Percentiles rank a stretch among this genome's conserved stretches.
These are phyloP conservation scores for Lithosia quadra DNA, from an alignment of 2,888 invertebrate species.

Conservation along the genomic window DNA sequence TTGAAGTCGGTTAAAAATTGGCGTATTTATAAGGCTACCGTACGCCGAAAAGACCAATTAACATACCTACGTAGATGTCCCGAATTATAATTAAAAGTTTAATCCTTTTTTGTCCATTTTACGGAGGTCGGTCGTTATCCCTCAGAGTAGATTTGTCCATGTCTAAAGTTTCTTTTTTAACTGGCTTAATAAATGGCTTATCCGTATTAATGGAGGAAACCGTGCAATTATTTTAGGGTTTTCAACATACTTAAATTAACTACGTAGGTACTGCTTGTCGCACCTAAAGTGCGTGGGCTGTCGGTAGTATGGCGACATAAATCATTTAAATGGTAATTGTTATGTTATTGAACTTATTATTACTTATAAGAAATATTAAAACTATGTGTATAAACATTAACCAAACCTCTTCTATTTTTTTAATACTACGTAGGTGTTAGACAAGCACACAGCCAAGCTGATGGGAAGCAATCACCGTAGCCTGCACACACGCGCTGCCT, in stretches of 20 bases:
- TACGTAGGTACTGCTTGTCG: too few relatives aligned
- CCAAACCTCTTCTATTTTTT: too few relatives aligned
- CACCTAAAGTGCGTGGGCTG: background rate
- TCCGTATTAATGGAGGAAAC: background rate
- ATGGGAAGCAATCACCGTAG: too few relatives aligned
- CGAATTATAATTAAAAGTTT: constrained; percentile 1
- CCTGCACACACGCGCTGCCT: too few relatives aligned
- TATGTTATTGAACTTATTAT: too few relatives aligned
- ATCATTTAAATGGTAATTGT: background rate
- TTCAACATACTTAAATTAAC: background rate
- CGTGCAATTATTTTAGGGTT: background rate
- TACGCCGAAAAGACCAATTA: background rate
- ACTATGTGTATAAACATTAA: too few relatives aligned
- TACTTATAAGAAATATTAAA: too few relatives aligned
- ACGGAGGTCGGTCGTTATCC: background rate
- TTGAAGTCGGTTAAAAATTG: too few relatives aligned
- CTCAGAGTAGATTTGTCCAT: background rate
- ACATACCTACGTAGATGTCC: background rate
- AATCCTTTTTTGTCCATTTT: constrained; percentile 3
- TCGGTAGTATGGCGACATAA: background rate
- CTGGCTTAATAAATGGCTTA: background rate
- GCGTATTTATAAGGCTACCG: background rate
- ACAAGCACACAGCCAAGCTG: too few relatives aligned
- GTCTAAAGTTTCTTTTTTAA: background rate
- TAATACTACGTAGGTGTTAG: too few relatives aligned